These are phyloP conservation scores for Rhagoletis pomonella DNA, from an alignment of 1,140 invertebrate species.

Conservation along the genomic window DNA sequence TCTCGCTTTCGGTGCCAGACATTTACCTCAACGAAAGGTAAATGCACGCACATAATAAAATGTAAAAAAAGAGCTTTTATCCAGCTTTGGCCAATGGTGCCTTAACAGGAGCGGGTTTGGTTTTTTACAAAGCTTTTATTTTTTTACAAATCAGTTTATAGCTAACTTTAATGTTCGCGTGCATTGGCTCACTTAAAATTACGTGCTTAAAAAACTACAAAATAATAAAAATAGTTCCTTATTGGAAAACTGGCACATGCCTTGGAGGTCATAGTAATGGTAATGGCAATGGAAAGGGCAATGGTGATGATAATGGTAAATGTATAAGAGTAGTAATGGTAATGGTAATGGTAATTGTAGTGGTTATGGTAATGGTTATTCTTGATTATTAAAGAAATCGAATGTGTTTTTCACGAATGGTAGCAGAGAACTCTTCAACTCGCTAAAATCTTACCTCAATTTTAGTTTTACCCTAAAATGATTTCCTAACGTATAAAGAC, in stretches of 20 bases:
- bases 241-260: neutral
- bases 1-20: neutral
- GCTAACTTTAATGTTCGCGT: constrained; percentile 20
- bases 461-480: too few species aligned
- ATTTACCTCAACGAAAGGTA: constrained; percentile 28
- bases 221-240: neutral
- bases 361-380: neutral
- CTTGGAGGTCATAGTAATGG: neutral
- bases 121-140: neutral
- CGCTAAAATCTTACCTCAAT: too few species aligned
- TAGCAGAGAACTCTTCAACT: too few species aligned
- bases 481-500: too few species aligned
- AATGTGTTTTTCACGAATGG: too few species aligned
- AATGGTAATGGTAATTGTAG: neutral
- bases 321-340: neutral
- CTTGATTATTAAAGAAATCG: too few species aligned
- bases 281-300: neutral
- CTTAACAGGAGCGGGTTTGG: neutral
- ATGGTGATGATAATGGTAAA: neutral
- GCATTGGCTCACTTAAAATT: constrained; percentile 10
- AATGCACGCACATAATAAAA: constrained; percentile 33
- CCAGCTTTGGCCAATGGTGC: neutral
- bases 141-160: neutral
- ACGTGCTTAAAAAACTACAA: neutral
- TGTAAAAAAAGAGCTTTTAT: neutral